Conservation (phyloP, 2,888 invertebrate species). For the Anorthoa munda region DNA sequence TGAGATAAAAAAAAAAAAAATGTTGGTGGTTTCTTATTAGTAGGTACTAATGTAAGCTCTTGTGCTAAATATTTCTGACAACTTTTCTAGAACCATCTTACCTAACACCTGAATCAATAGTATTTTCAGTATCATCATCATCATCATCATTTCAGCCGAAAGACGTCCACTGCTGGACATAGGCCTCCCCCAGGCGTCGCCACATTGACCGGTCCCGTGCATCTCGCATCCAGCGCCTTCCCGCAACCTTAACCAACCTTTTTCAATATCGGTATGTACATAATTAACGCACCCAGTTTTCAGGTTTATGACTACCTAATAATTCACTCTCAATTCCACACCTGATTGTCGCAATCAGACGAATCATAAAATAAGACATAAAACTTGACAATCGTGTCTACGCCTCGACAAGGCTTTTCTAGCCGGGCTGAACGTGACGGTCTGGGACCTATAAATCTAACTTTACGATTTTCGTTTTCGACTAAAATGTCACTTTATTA, state of each 20-base stretch:
- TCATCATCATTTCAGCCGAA: too few species aligned
- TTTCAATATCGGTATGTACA: not conserved
- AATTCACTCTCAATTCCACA: conserved; percentile 8
- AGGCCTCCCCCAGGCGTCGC: too few species aligned
- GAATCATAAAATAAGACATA: conserved; percentile 31
- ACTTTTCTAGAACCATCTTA: too few species aligned
- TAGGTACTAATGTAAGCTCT: too few species aligned
- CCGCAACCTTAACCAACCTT: too few species aligned
- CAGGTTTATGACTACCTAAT: not conserved
- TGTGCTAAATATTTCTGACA: too few species aligned
- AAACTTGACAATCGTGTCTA: conserved; percentile 43
- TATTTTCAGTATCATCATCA: not conserved
- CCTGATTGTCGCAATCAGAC: conserved; percentile 19
- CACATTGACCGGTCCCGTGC: too few species aligned
- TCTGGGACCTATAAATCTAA: conserved; percentile 28
- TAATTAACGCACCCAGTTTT: too few species aligned
- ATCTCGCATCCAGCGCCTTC: too few species aligned
- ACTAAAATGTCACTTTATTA: conserved; percentile 5
- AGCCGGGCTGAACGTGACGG: conserved; percentile 20
- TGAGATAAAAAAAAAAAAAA: too few species aligned
- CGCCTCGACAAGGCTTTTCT: not conserved
- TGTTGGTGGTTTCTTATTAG: too few species aligned
- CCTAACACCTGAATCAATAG: not conserved
- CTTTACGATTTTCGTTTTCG: conserved; percentile 36
- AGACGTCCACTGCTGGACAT: too few species aligned